Conservation (phyloP, 2,113 vertebrate species). For the Athene noctua region DNA sequence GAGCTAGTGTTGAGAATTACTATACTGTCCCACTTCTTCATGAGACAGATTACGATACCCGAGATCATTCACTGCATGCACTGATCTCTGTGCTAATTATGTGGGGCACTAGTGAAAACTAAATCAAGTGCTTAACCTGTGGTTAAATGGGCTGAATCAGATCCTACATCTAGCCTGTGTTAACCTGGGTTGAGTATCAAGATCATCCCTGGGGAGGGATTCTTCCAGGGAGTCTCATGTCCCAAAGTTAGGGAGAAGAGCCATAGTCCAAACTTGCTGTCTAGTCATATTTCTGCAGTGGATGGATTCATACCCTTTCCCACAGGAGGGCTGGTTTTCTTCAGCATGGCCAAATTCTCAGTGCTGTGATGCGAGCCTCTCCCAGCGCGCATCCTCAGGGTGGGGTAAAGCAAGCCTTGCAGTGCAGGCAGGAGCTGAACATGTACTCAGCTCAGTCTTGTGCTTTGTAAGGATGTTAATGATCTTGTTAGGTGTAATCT, state of each 20-base stretch:
- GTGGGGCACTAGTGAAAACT: neutral
- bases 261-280: neutral
- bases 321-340: neutral
- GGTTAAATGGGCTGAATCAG: neutral
- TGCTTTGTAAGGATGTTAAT: neutral
- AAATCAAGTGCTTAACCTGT: neutral
- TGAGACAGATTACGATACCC: rapidly evolving
- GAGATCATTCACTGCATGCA: neutral
- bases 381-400: rapidly evolving
- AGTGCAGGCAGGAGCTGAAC: neutral
- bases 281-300: neutral
- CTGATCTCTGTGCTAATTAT: neutral
- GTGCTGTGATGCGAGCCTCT: neutral
- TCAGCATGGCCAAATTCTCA: rapidly evolving
- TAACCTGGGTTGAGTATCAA: neutral
- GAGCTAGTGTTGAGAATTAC: neutral
- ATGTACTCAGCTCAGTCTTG: neutral
- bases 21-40: neutral
- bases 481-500: neutral
- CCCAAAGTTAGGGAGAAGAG: neutral
- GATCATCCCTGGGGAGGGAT: neutral
- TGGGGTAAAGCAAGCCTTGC: neutral
- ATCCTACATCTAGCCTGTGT: neutral
- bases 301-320: neutral
- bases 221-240: neutral